These are phyloP conservation scores for Ammodytes dubius DNA, from an alignment of 2,113 vertebrate species.

Conservation along the genomic window DNA sequence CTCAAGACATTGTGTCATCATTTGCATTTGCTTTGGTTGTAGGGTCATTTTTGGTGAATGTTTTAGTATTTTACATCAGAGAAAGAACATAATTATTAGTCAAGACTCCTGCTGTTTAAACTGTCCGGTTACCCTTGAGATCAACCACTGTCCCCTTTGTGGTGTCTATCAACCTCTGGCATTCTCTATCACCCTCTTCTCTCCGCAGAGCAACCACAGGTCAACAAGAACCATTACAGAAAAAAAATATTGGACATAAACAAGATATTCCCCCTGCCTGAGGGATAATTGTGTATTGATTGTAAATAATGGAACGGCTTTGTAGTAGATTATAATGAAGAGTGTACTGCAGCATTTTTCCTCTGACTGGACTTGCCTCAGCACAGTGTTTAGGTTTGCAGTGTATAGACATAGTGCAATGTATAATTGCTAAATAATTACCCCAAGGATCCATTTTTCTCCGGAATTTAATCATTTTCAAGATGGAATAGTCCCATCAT, in stretches of 20 bases:
- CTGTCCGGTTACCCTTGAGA: neutral
- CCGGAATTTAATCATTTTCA: neutral
- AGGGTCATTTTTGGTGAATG: neutral
- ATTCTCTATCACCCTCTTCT: neutral
- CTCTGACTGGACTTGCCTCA: conserved; percentile 24
- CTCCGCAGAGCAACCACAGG: conserved; percentile 40
- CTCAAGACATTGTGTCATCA: too few relatives aligned
- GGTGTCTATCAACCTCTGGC: conserved; percentile 16
- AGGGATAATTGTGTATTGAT: conserved; percentile 84
- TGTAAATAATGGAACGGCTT: conserved; percentile 78
- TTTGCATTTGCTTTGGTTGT: neutral
- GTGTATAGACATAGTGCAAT: neutral
- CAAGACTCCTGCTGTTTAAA: neutral
- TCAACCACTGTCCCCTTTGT: neutral
- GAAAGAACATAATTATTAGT: neutral
- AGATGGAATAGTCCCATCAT: neutral
- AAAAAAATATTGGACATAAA: conserved; percentile 69
- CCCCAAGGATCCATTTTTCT: neutral
- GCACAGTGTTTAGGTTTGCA: conserved; percentile 15
- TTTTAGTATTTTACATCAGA: neutral
- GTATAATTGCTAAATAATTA: neutral
- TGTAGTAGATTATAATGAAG: conserved; percentile 73
- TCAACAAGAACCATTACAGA: conserved; percentile 61
- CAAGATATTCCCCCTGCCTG: conserved; percentile 69
- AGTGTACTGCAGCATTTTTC: conserved; percentile 68